Percentiles rank a stretch among this genome's conserved stretches.
Conservation (phyloP, 2,113 vertebrate species). For the Manacus vitellinus region DNA sequence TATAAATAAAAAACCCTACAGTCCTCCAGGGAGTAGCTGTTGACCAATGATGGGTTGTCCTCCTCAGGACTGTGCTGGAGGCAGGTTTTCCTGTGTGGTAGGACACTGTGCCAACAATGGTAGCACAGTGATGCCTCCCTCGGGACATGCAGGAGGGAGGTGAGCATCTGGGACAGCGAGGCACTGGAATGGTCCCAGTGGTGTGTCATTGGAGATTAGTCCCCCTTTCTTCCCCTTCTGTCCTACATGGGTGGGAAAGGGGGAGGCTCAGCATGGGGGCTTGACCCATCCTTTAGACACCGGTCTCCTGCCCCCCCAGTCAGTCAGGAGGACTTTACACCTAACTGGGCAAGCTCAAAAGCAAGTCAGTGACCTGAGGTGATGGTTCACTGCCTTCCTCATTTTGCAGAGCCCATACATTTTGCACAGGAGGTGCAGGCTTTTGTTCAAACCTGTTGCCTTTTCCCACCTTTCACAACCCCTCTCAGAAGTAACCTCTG, state of each 20-base stretch:
- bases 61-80: background rate
- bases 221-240: background rate
- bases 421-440: background rate
- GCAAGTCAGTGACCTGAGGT: background rate
- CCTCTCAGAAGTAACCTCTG: background rate
- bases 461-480: background rate
- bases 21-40: background rate
- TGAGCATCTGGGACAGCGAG: rapidly evolving
- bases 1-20: rapidly evolving
- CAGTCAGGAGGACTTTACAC: background rate
- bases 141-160: background rate
- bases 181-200: background rate
- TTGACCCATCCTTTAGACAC: rapidly evolving
- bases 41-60: background rate
- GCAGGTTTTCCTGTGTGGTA: background rate
- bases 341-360: background rate
- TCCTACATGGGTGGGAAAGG: background rate
- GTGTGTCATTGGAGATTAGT: background rate
- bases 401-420: background rate
- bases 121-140: rapidly evolving
- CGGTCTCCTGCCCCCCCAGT: background rate
- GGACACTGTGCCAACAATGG: rapidly evolving
- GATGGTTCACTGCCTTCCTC: background rate
- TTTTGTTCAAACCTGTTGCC: background rate
- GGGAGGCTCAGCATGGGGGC: rapidly evolving